Evolutionary conservation across 2,888 invertebrate genomes (phyloP).

Genomic region (Cataglyphis albicans): DNA sequence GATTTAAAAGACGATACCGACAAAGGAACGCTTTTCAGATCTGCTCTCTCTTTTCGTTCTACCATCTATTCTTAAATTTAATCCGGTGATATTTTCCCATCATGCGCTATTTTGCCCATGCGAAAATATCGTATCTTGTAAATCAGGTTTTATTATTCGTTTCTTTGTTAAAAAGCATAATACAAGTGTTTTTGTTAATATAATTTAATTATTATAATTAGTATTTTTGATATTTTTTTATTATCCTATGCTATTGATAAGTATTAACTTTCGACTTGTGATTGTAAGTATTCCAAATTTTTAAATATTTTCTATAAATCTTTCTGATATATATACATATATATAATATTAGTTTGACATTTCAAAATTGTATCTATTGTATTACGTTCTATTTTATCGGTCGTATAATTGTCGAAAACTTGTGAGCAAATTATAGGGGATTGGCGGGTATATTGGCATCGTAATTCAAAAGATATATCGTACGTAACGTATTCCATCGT

Average conservation of each 20-base stretch:
- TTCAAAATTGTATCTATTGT: not conserved
- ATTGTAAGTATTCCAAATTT: not conserved
- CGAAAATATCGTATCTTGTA: conserved; percentile 50
- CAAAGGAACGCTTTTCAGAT: conserved; percentile 77
- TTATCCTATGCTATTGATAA: not conserved
- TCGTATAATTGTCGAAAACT: conserved; percentile 21
- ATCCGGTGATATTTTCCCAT: conserved; percentile 62
- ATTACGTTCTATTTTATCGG: not conserved
- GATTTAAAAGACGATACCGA: conserved; percentile 82
- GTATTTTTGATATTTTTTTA: not conserved
- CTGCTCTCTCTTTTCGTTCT: conserved; percentile 58
- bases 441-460: not conserved
- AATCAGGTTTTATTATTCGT: conserved; percentile 29
- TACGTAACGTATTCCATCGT: conserved; percentile 39
- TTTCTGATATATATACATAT: not conserved
- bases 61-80: conserved; percentile 49
- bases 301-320: not conserved
- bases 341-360: not conserved
- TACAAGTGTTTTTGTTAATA: not conserved
- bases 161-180: not conserved
- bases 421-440: not conserved
- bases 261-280: too few relatives aligned
- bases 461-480: conserved; percentile 40
- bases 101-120: not conserved
- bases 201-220: not conserved